Percentiles rank a stretch among this genome's conserved stretches.
Conservation (phyloP, 2,888 invertebrate species). For the Cheilosia variabilis region DNA sequence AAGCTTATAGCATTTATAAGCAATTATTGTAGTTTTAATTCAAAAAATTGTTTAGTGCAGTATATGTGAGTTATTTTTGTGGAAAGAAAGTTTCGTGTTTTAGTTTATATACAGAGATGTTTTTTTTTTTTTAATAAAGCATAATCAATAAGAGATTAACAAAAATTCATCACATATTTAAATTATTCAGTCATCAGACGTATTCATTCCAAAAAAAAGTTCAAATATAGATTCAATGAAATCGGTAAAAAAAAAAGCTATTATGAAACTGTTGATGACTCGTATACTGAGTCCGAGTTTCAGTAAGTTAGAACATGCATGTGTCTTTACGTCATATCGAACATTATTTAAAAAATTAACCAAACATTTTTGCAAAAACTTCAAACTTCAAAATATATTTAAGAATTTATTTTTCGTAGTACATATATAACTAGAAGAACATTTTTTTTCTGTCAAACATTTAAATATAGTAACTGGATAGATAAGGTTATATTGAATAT, state of each 20-base stretch:
- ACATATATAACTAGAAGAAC: no score
- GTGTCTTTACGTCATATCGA: slow-evolving; percentile 37
- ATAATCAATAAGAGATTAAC: slow-evolving; percentile 21
- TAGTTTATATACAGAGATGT: slow-evolving; percentile 38
- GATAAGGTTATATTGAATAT: slow-evolving; percentile 8
- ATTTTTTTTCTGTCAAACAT: slow-evolving; percentile 23
- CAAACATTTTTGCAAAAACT: slow-evolving; percentile 66
- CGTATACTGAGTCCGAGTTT: not conserved
- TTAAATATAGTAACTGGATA: slow-evolving; percentile 38
- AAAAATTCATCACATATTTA: slow-evolving; percentile 26
- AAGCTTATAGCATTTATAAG: slow-evolving; percentile 73
- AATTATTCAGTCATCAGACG: slow-evolving; percentile 15
- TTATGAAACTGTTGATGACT: not conserved
- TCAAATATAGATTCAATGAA: slow-evolving; percentile 5
- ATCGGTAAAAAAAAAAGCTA: slow-evolving; percentile 3
- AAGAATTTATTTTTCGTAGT: not conserved
- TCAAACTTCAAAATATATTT: slow-evolving; percentile 61
- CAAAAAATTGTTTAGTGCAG: slow-evolving; percentile 52
- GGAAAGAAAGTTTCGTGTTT: slow-evolving; percentile 36
- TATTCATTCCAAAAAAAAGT: slow-evolving; percentile 56
- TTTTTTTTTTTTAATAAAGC: slow-evolving; percentile 8
- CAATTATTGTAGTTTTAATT: slow-evolving; percentile 43
- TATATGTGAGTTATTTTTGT: slow-evolving; percentile 58
- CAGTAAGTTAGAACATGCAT: slow-evolving; percentile 51
- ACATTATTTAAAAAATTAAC: slow-evolving; percentile 52